These are phyloP conservation scores for Butastur rufipennis DNA, from an alignment of 2,113 vertebrate genomes.

Conservation along the genomic window DNA sequence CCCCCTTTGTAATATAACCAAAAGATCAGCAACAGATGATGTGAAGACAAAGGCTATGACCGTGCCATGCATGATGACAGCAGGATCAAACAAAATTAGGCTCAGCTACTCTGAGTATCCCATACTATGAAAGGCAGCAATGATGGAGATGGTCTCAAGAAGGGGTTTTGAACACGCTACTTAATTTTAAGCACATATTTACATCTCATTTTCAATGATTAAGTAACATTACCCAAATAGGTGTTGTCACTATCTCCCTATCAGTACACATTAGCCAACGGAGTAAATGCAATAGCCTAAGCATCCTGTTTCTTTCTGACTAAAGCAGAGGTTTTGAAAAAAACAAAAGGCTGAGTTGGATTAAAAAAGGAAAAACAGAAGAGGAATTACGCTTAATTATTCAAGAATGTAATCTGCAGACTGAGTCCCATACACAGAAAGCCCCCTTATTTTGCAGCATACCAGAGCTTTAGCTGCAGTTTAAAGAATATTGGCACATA, in stretches of 20 bases:
- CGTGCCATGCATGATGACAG: rapidly evolving
- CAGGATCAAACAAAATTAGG: not conserved
- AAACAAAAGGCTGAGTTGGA: not conserved
- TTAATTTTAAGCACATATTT: not conserved
- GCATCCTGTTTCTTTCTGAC: not conserved
- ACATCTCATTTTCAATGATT: not conserved
- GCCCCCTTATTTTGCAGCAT: not conserved
- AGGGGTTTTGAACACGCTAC: not conserved
- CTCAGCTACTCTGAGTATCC: not conserved
- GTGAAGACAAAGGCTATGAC: not conserved
- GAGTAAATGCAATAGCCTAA: not conserved
- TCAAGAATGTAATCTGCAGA: not conserved
- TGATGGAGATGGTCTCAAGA: not conserved
- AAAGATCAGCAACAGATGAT: rapidly evolving
- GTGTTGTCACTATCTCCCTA: not conserved
- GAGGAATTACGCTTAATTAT: not conserved
- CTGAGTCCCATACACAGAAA: not conserved
- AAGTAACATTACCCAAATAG: not conserved
- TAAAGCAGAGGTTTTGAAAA: not conserved
- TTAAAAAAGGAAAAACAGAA: not conserved
- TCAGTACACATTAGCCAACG: not conserved
- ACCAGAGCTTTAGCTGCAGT: not conserved
- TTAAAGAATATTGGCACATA: not conserved
- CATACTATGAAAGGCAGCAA: not conserved
- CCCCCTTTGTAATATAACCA: not conserved